A percentile compares a stretch with the other conserved stretches of the same genome.
Conservation (phyloP, 2,797 vertebrate genomes). For the Halcyon smyrnensis region DNA sequence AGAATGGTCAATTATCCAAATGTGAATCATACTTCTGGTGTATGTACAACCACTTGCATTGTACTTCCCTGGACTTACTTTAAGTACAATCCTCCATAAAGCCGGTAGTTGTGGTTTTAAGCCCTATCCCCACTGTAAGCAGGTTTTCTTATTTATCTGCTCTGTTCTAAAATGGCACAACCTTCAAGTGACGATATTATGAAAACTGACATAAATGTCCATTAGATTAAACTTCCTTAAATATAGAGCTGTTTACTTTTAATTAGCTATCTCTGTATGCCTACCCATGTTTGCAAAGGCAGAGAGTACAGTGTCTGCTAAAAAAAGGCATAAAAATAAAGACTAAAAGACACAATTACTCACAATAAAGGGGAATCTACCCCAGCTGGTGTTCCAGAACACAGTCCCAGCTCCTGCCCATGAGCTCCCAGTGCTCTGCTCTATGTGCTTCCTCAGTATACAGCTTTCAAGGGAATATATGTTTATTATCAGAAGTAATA, state of each 20-base stretch:
- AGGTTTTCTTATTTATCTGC: rapidly evolving
- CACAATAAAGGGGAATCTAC: background rate
- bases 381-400: background rate
- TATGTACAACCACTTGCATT: too few species aligned
- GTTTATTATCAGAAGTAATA: background rate
- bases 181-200: background rate
- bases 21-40: background rate
- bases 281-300: background rate
- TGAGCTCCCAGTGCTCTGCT: background rate
- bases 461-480: background rate
- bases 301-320: background rate
- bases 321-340: background rate
- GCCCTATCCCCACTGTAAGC: background rate
- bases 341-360: background rate
- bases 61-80: background rate
- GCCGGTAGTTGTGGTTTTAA: background rate
- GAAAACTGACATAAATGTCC: background rate
- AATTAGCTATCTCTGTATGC: background rate
- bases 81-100: background rate
- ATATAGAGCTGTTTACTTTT: constrained; percentile 43
- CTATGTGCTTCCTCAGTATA: rapidly evolving
- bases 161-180: background rate
- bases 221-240: constrained; percentile 27
- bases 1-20: background rate
- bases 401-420: rapidly evolving